Percentiles rank a stretch among this genome's conserved stretches.
These are phyloP conservation scores for Neopelma chrysocephalum DNA, from an alignment of 2,797 vertebrate species.

Conservation along the genomic window DNA sequence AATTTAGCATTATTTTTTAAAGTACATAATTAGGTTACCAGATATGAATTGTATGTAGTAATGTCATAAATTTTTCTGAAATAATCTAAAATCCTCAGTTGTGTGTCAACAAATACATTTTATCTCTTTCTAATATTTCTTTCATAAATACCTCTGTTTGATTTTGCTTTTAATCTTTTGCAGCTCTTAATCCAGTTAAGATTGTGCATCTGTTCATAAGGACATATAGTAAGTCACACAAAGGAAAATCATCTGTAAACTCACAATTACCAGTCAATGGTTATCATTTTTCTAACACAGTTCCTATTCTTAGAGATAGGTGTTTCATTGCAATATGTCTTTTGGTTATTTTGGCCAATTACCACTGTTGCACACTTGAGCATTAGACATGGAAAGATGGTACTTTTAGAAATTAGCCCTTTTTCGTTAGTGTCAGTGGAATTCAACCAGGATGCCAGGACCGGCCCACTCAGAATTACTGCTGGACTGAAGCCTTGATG, in stretches of 20 bases:
- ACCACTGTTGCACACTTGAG: not conserved
- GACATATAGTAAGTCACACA: not conserved
- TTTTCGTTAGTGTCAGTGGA: not conserved
- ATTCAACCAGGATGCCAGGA: not conserved
- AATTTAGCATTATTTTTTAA: not conserved
- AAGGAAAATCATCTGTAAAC: not conserved
- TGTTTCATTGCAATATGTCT: not conserved
- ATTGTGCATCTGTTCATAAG: not conserved
- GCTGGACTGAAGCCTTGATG: not conserved
- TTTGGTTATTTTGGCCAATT: not conserved
- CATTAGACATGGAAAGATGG: not conserved
- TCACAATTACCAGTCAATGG: not conserved
- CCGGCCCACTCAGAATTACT: not conserved
- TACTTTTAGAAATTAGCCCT: not conserved
- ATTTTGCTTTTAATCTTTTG: not conserved
- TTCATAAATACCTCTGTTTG: not conserved
- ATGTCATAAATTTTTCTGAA: not conserved
- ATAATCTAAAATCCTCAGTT: not conserved
- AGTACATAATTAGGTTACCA: not conserved
- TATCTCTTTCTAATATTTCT: not conserved
- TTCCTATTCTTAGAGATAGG: not conserved
- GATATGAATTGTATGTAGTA: not conserved
- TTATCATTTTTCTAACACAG: accelerated
- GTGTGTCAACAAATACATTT: not conserved
- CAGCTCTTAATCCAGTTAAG: not conserved